Conservation (phyloP, 1,140 invertebrate genomes). For the Drosophila persimilis region DNA sequence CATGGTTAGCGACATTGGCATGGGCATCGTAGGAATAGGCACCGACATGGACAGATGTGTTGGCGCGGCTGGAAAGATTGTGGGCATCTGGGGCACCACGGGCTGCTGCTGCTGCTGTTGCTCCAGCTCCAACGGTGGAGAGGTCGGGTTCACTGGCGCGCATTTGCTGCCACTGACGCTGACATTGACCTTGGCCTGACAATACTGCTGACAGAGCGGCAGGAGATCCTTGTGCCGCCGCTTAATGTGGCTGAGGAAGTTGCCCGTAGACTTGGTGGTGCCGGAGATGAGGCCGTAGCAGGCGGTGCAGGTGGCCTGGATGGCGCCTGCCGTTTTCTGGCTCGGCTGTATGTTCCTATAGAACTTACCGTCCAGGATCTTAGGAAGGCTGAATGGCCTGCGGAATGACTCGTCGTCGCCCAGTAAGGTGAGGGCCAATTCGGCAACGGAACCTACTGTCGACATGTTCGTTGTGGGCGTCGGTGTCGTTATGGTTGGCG, state of each 20-base stretch:
- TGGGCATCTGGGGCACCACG: slow-evolving; percentile 8
- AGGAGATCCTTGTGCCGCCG: slow-evolving; percentile 74
- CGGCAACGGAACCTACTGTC: slow-evolving; percentile 19
- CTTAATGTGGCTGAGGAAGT: slow-evolving; percentile 79
- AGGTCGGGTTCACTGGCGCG: slow-evolving; percentile 20
- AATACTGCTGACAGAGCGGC: slow-evolving; percentile 68
- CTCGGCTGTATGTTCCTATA: slow-evolving; percentile 80
- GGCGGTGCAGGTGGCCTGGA: slow-evolving; percentile 78
- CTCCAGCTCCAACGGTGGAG: slow-evolving; percentile 35
- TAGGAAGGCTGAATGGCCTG: slow-evolving; percentile 65
- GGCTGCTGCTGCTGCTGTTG: slow-evolving; percentile 5
- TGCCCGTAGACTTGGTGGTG: slow-evolving; percentile 76
- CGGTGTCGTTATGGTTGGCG: slow-evolving; percentile 11
- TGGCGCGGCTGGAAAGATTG: slow-evolving; percentile 38
- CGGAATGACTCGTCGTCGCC: slow-evolving; percentile 64
- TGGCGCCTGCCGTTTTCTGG: slow-evolving; percentile 72
- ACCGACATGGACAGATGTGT: slow-evolving; percentile 50
- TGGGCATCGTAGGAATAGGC: slow-evolving; percentile 34
- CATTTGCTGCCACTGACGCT: slow-evolving; percentile 2
- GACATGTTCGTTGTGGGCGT: slow-evolving; percentile 2
- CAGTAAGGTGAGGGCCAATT: slow-evolving; percentile 34
- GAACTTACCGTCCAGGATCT: slow-evolving; percentile 79
- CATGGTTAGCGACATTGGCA: slow-evolving; percentile 61
- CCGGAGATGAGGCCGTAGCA: slow-evolving; percentile 74
- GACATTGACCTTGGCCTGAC: slow-evolving; percentile 64